Conservation (phyloP, 1,140 invertebrate genomes). For the Phymastichus coffea region DNA sequence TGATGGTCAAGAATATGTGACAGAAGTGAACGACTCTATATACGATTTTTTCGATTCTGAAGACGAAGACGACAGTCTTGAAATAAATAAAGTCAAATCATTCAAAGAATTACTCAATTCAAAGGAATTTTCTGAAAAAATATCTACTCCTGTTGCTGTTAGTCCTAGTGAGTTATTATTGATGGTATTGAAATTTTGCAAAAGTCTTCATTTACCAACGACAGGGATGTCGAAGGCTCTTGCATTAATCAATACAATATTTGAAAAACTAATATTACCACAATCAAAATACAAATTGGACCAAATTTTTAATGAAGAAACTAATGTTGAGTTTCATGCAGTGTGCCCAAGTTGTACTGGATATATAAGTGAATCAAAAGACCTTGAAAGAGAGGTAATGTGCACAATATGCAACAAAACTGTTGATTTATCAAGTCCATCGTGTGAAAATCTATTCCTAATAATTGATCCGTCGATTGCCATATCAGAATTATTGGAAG, state of each 20-base stretch:
- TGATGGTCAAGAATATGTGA: too few species aligned
- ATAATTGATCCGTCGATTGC: neutral
- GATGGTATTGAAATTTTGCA: neutral
- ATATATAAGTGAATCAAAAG: neutral
- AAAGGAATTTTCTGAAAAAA: neutral
- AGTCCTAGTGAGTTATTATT: too few species aligned
- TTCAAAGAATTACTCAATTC: neutral
- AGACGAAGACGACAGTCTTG: neutral
- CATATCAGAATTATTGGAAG: neutral
- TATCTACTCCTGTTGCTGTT: neutral
- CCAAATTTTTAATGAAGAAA: neutral
- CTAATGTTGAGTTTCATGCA: neutral
- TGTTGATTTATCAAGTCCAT: neutral
- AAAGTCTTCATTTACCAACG: neutral
- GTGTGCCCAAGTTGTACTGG: neutral
- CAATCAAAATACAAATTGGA: neutral
- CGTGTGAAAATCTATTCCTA: neutral
- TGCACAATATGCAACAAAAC: neutral
- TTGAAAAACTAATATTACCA: neutral
- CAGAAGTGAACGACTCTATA: too few species aligned
- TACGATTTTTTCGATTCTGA: neutral
- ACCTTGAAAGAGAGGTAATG: neutral
- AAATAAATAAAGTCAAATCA: neutral
- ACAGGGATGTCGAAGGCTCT: neutral
- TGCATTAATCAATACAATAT: neutral